Evolutionary conservation across 2,797 vertebrate species (phyloP).

Genomic region (Urosaurus nigricauda): DNA sequence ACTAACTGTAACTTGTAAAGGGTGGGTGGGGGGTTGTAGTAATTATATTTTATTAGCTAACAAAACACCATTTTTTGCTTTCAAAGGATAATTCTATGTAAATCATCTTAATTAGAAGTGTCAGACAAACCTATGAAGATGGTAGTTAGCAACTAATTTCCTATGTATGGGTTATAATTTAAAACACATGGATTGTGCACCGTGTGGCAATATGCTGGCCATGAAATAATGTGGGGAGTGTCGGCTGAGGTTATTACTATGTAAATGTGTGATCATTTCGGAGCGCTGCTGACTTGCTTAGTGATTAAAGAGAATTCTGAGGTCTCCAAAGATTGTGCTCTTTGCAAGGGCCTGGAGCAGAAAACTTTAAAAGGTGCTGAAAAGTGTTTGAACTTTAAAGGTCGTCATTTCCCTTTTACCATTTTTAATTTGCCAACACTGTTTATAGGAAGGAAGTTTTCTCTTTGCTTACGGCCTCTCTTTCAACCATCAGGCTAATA

Average conservation of each 20-base stretch:
- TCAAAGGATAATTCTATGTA: slow-evolving; percentile 86
- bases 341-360: slow-evolving; percentile 75
- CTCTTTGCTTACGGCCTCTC: slow-evolving; percentile 67
- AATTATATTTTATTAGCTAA: slow-evolving; percentile 86
- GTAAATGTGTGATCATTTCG: slow-evolving; percentile 82
- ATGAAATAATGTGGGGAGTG: slow-evolving; percentile 80
- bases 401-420: slow-evolving; percentile 77
- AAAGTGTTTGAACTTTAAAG: slow-evolving; percentile 81
- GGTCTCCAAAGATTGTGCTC: slow-evolving; percentile 79
- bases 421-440: slow-evolving; percentile 72
- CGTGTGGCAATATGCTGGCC: slow-evolving; percentile 80
- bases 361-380: slow-evolving; percentile 76
- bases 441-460: slow-evolving; percentile 73
- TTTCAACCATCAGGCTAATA: neutral
- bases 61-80: slow-evolving; percentile 85
- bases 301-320: slow-evolving; percentile 80
- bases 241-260: slow-evolving; percentile 78
- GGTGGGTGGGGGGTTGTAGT: slow-evolving; percentile 68
- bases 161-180: slow-evolving; percentile 87
- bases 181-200: slow-evolving; percentile 84
- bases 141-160: slow-evolving; percentile 85
- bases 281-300: slow-evolving; percentile 75
- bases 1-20: slow-evolving; percentile 86
- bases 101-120: slow-evolving; percentile 90
- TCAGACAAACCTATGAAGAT: slow-evolving; percentile 83